phyloP scores from a whole-genome alignment of 2,113 vertebrate genomes.

The Anhinga rufa region DNA sequence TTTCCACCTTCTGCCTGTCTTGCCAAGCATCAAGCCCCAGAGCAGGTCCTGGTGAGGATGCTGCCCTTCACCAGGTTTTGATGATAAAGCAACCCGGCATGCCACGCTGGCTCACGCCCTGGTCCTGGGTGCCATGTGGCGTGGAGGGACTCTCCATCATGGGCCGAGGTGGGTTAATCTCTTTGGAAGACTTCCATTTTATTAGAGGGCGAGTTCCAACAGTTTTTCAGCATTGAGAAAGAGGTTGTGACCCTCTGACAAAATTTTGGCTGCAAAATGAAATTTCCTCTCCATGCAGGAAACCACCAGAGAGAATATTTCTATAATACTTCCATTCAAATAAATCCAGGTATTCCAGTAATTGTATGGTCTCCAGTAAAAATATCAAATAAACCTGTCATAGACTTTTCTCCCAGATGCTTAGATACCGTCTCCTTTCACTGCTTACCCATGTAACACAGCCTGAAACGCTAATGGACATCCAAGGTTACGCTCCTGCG shows the following conservation, averaged over 20 bases:
- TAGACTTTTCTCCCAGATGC: conserved; percentile 42
- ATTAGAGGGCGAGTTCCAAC: conserved; percentile 23
- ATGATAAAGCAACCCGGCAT: fast-evolving
- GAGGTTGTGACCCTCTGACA: conserved; percentile 55
- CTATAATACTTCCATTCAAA: conserved; percentile 64
- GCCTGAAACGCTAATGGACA: not conserved
- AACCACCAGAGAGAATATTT: conserved; percentile 59
- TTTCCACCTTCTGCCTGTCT: not conserved
- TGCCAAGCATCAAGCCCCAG: not conserved
- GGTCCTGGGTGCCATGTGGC: fast-evolving
- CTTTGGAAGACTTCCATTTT: conserved; percentile 27
- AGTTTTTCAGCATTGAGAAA: conserved; percentile 29
- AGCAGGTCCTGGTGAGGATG: not conserved
- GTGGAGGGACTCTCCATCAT: fast-evolving
- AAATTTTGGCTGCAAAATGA: conserved; percentile 60
- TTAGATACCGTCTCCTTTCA: conserved; percentile 51
- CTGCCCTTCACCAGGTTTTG: not conserved
- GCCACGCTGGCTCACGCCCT: fast-evolving
- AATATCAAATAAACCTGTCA: conserved; percentile 65
- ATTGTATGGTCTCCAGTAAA: conserved; percentile 58
- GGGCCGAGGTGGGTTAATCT: not conserved
- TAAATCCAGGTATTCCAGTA: conserved; percentile 65
- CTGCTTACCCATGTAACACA: not conserved
- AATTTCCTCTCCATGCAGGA: conserved; percentile 52
- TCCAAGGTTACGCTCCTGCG: not conserved